phyloP scores from a whole-genome alignment of 2,797 vertebrate genomes.

The Tolypeutes matacus region DNA sequence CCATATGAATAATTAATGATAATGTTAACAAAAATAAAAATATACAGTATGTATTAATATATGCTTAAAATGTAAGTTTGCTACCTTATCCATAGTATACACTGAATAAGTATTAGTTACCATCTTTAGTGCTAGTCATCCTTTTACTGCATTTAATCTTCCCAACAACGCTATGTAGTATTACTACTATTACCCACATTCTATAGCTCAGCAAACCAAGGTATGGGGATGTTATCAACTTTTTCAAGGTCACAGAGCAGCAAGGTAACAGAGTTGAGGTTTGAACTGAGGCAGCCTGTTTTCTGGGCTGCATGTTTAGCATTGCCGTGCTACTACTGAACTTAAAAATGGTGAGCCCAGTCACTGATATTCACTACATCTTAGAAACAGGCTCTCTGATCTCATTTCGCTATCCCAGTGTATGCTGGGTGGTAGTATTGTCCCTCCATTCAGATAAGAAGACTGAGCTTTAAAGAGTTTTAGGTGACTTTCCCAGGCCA shows the following conservation, averaged over 20 bases:
- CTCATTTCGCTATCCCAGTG: constrained; percentile 43
- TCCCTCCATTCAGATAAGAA: constrained; percentile 47
- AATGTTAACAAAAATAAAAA: constrained; percentile 1
- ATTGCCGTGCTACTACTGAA: not conserved
- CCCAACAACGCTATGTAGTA: not conserved
- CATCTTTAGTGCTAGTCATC: not conserved
- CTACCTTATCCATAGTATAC: not conserved
- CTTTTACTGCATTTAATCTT: not conserved
- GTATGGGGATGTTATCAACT: not conserved
- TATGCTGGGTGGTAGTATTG: not conserved
- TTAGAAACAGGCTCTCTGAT: not conserved
- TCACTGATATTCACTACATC: not conserved
- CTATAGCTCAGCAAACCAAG: not conserved
- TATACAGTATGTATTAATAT: not conserved
- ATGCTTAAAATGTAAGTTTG: not conserved
- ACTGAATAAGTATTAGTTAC: not conserved
- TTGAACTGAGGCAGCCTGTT: not conserved
- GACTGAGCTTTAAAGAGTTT: constrained; percentile 39
- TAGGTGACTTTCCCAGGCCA: not conserved
- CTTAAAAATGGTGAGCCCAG: not conserved
- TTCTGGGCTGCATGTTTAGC: not conserved
- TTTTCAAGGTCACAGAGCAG: not conserved
- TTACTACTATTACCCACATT: not conserved
- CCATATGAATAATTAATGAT: not conserved
- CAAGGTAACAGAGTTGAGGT: not conserved